phyloP scores from a whole-genome alignment of 2,888 invertebrate species.

The Anoplius nigerrimus region DNA sequence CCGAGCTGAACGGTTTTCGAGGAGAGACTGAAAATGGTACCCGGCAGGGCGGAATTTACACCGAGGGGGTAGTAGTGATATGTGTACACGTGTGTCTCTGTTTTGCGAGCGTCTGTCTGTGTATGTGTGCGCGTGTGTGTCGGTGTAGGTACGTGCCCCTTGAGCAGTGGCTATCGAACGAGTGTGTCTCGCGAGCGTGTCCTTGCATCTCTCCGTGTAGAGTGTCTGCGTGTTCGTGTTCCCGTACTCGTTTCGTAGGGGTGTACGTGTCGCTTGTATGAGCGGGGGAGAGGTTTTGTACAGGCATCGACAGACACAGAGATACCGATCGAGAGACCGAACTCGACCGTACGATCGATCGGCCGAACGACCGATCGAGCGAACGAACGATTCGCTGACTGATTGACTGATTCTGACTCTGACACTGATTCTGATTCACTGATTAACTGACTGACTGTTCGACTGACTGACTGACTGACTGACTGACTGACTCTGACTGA shows the following conservation, averaged over 20 bases:
- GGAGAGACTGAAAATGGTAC: too few relatives aligned
- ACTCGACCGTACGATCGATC: constrained; percentile 43
- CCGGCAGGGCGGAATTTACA: too few relatives aligned
- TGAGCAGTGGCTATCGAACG: too few relatives aligned
- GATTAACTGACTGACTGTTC: neutral
- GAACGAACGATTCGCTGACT: constrained; percentile 46
- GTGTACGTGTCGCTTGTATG: too few relatives aligned
- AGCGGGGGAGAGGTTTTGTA: constrained; percentile 38
- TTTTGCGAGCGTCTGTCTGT: too few relatives aligned
- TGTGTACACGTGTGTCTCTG: too few relatives aligned
- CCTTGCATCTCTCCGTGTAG: too few relatives aligned
- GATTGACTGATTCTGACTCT: constrained; percentile 68
- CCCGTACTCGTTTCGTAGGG: neutral
- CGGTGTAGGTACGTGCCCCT: too few relatives aligned
- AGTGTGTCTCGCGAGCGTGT: too few relatives aligned
- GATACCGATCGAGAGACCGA: constrained; percentile 61
- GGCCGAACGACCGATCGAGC: constrained; percentile 40
- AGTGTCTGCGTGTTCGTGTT: neutral
- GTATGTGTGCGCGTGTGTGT: too few relatives aligned
- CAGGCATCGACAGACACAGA: constrained; percentile 69
- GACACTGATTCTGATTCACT: neutral
- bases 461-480: constrained; percentile 7
- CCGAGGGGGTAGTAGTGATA: too few relatives aligned
- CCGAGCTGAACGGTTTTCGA: too few relatives aligned
- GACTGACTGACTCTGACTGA: constrained; percentile 8